Percentiles rank a stretch among this genome's conserved stretches.
Conservation (phyloP, 2,797 vertebrate species). For the Sphaeramia orbicularis region DNA sequence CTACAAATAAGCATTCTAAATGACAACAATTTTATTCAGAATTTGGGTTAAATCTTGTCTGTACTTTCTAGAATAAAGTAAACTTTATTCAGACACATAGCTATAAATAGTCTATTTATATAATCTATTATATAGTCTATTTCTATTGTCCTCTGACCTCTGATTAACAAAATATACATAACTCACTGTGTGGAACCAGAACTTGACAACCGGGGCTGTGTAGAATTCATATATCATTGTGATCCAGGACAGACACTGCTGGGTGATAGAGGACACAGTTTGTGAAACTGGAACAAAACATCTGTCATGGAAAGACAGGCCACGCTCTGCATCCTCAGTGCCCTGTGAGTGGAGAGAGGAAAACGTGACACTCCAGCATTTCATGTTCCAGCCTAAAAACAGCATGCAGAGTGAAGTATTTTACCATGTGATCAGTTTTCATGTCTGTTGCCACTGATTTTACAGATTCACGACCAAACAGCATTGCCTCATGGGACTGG, state of each 20-base stretch:
- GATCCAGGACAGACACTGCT: conserved; percentile 81
- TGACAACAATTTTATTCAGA: no score
- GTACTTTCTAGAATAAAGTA: no score
- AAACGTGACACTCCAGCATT: background rate
- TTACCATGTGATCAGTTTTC: conserved; percentile 55
- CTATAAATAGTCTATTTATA: no score
- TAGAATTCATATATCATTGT: conserved; percentile 95
- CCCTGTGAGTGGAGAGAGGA: conserved; percentile 65
- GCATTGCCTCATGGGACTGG: conserved; percentile 90
- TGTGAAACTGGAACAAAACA: conserved; percentile 47
- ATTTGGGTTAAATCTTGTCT: no score
- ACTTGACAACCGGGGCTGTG: conserved; percentile 96
- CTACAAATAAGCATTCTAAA: no score
- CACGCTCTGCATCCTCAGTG: conserved; percentile 86
- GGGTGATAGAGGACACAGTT: conserved; percentile 49
- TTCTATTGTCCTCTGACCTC: background rate
- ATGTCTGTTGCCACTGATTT: conserved; percentile 70
- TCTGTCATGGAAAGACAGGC: conserved; percentile 69
- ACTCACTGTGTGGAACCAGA: conserved; percentile 97
- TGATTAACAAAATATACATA: background rate
- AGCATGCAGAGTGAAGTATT: background rate
- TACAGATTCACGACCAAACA: conserved; percentile 85
- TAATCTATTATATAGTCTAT: no score
- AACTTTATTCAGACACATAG: no score
- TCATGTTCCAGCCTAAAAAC: background rate